phyloP scores from a whole-genome alignment of 2,113 vertebrate genomes.

The Pedetes capensis region DNA sequence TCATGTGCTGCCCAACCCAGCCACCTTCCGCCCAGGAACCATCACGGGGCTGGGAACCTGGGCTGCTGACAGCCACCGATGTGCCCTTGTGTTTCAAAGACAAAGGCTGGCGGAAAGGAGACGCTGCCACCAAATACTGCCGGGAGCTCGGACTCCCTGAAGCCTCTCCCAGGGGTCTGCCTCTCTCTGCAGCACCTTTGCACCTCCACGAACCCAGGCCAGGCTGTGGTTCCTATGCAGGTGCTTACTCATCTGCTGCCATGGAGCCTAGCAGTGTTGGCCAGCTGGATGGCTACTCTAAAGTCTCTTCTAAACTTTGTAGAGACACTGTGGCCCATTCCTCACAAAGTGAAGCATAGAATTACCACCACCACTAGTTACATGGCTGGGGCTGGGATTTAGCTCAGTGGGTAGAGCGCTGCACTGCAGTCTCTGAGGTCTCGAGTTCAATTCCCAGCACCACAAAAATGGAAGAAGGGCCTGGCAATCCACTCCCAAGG shows the following conservation, averaged over 20 bases:
- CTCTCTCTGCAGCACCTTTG: not conserved
- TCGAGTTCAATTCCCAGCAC: no score
- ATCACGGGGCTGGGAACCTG: not conserved
- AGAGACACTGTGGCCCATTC: not conserved
- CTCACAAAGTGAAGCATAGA: not conserved
- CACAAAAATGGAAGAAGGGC: no score
- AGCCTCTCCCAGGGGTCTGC: not conserved
- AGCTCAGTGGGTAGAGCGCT: no score
- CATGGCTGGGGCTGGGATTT: no score
- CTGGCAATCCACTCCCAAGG: no score
- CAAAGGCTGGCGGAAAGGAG: not conserved
- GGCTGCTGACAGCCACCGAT: rapidly evolving
- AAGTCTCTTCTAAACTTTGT: not conserved
- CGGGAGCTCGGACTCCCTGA: rapidly evolving
- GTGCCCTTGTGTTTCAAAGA: no score
- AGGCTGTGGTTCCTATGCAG: not conserved
- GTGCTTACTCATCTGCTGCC: no score
- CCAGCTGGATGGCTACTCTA: not conserved
- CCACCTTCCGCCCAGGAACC: not conserved
- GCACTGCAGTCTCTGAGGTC: no score
- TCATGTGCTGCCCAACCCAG: not conserved
- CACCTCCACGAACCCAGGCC: not conserved
- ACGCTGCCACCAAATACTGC: not conserved
- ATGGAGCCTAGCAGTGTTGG: rapidly evolving
- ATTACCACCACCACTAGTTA: not conserved